Percentiles rank a stretch among this genome's conserved stretches.
Evolutionary conservation across 2,888 invertebrate species (phyloP).

Genomic region (Pediacus dermestoides): DNA sequence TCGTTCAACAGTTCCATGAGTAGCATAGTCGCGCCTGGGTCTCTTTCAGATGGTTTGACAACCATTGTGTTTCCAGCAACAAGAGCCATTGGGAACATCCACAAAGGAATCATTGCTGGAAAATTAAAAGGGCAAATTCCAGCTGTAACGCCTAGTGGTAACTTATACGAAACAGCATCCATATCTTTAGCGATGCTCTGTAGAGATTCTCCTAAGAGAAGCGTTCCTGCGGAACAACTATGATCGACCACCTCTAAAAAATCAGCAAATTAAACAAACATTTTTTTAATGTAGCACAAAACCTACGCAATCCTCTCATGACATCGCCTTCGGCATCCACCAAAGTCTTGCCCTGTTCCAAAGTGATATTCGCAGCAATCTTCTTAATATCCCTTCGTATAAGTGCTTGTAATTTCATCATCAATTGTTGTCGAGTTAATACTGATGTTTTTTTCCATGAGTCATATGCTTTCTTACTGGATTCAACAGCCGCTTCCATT

Average conservation of each 20-base stretch:
- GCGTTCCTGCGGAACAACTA: slow-evolving; percentile 87
- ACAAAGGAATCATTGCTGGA: slow-evolving; percentile 99
- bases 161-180: slow-evolving; percentile 90
- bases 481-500: slow-evolving; percentile 84
- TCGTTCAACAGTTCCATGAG: slow-evolving; percentile 89
- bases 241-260: slow-evolving; percentile 91
- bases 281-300: neutral
- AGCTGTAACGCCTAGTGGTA: slow-evolving; percentile 90
- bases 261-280: slow-evolving; percentile 4
- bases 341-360: slow-evolving; percentile 96
- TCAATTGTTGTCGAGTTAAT: slow-evolving; percentile 78
- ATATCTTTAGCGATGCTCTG: slow-evolving; percentile 87
- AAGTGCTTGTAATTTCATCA: slow-evolving; percentile 70
- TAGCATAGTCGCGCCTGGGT: slow-evolving; percentile 95
- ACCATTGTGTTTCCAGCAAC: slow-evolving; percentile 94
- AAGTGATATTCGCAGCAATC: slow-evolving; percentile 86
- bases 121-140: slow-evolving; percentile 99
- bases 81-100: slow-evolving; percentile 85
- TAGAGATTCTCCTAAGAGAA: slow-evolving; percentile 91
- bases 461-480: slow-evolving; percentile 71
- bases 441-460: slow-evolving; percentile 91
- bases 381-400: slow-evolving; percentile 85
- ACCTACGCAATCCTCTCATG: slow-evolving; percentile 91
- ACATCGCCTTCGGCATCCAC: slow-evolving; percentile 98
- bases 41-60: slow-evolving; percentile 95